phyloP scores from a whole-genome alignment of 2,113 vertebrate species.

The Ascaphus truei region DNA sequence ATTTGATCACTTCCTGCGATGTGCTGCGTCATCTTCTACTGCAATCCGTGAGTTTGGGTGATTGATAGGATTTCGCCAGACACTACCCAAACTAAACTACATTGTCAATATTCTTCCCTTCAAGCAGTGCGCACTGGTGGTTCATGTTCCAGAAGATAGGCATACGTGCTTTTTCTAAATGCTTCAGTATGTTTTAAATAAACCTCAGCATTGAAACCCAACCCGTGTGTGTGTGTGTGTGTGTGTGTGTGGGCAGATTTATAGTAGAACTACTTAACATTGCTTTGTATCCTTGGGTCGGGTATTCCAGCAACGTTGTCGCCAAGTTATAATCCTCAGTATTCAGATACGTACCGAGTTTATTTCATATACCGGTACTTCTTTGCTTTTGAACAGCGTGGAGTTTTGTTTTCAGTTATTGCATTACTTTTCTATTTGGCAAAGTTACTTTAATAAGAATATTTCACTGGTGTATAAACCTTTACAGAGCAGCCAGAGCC shows the following conservation, averaged over 20 bases:
- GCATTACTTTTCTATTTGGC: neutral
- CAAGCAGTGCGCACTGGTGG: no score
- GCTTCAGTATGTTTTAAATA: slow-evolving; percentile 11
- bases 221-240: neutral
- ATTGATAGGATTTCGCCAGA: no score
- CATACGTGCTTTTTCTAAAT: slow-evolving; percentile 5
- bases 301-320: slow-evolving; percentile 1
- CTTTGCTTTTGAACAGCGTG: slow-evolving; percentile 1
- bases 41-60: no score
- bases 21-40: no score
- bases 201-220: slow-evolving; percentile 9
- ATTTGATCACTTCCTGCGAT: no score
- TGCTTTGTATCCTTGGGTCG: neutral
- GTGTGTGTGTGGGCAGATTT: slow-evolving; percentile 15
- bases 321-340: neutral
- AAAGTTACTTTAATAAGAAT: neutral
- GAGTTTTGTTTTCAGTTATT: slow-evolving; percentile 8
- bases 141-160: neutral
- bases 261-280: slow-evolving; percentile 14
- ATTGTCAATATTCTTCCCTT: no score
- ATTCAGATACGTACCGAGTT: neutral
- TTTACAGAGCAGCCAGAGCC: neutral
- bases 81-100: no score
- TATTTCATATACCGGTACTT: slow-evolving; percentile 6
- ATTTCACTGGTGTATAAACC: neutral